Conservation (phyloP, 2,888 invertebrate genomes). For the Punctoribates punctum region DNA sequence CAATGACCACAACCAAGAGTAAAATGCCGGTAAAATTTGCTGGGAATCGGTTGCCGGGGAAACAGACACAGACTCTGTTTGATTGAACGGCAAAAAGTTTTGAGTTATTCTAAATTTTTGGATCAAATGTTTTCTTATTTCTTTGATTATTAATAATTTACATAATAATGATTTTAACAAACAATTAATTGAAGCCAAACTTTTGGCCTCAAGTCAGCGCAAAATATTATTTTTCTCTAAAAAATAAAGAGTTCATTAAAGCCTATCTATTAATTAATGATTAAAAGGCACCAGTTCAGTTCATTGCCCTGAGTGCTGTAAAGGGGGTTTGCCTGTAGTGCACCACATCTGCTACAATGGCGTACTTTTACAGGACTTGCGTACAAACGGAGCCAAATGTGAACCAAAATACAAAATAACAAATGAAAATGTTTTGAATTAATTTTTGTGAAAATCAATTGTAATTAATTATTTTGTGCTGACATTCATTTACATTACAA, state of each 20-base stretch:
- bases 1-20: not conserved
- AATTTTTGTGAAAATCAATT: not conserved
- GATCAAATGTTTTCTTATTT: not conserved
- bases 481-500: not conserved
- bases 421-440: not conserved
- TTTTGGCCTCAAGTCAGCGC: not conserved
- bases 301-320: conserved; percentile 20
- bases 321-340: conserved; percentile 24
- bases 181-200: conserved; percentile 4
- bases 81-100: not conserved
- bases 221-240: not conserved
- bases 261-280: conserved; percentile 33
- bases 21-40: conserved; percentile 14
- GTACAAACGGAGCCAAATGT: not conserved
- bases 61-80: not conserved
- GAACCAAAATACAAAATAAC: not conserved
- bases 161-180: conserved; percentile 15
- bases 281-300: conserved; percentile 9
- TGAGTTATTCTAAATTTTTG: not conserved
- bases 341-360: conserved; percentile 20
- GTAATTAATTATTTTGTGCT: not conserved
- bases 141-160: not conserved
- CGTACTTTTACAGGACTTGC: conserved; percentile 20
- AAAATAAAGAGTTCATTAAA: conserved; percentile 21
- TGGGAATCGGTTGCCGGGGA: not conserved